phyloP scores from a whole-genome alignment of 2,113 vertebrate genomes.

The Tragelaphus scriptus region DNA sequence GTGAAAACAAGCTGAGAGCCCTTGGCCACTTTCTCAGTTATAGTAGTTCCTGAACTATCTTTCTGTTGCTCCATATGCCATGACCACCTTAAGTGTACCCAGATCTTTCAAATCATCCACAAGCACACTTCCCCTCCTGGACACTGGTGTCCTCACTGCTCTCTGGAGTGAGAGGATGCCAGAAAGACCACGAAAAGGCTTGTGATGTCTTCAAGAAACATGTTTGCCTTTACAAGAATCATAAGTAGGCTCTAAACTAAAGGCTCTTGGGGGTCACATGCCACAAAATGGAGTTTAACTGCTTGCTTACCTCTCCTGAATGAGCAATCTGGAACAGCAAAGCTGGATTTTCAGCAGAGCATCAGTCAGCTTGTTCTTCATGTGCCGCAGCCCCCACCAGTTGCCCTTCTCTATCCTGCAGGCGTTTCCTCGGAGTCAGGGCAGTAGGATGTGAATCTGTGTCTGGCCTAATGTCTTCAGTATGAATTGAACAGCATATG shows the following conservation, averaged over 20 bases:
- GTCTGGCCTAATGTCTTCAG: slow-evolving; percentile 29
- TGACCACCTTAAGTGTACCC: background rate
- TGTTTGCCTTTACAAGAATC: background rate
- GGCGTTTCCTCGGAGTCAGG: background rate
- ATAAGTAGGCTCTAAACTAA: background rate
- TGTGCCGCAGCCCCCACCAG: background rate
- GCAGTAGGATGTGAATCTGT: slow-evolving; percentile 20
- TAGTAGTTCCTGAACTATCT: background rate
- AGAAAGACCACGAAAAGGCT: background rate
- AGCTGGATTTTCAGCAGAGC: slow-evolving; percentile 63
- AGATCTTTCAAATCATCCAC: background rate
- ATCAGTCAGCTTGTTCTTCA: slow-evolving; percentile 32
- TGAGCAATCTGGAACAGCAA: slow-evolving; percentile 58
- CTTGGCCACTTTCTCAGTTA: background rate
- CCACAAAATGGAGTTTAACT: slow-evolving; percentile 58
- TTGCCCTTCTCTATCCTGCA: background rate
- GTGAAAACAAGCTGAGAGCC: background rate
- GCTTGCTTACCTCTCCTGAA: slow-evolving; percentile 56
- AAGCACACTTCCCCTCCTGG: background rate
- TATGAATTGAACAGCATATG: slow-evolving; percentile 37
- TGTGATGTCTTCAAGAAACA: background rate
- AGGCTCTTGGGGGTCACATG: slow-evolving; percentile 37
- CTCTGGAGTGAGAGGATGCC: background rate
- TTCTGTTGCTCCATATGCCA: background rate
- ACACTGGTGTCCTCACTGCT: background rate